Conservation (phyloP, 2,797 vertebrate species). For the Danio tinwini region DNA sequence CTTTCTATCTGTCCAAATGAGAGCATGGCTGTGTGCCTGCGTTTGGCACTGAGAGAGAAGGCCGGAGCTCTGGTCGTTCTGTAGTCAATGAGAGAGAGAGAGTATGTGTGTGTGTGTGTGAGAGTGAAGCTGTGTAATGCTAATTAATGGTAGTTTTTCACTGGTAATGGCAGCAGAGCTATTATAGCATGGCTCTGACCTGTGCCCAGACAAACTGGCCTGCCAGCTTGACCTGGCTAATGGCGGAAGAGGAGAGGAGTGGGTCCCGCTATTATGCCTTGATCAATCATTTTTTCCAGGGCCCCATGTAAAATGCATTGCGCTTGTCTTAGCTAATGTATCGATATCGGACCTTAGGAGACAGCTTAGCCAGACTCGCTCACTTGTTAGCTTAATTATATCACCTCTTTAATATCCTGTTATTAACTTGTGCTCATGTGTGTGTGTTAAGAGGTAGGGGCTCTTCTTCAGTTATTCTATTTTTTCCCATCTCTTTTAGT, state of each 20-base stretch:
- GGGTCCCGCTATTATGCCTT: conserved; percentile 69
- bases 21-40: conserved; percentile 82
- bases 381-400: conserved; percentile 66
- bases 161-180: conserved; percentile 52
- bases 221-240: conserved; percentile 67
- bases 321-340: conserved; percentile 80
- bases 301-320: conserved; percentile 79
- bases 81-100: conserved; percentile 56
- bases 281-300: conserved; percentile 74
- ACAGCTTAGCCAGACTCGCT: conserved; percentile 63
- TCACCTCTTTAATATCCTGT: conserved; percentile 64
- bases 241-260: conserved; percentile 53
- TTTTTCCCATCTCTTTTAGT: conserved; percentile 16
- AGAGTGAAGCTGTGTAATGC: conserved; percentile 50
- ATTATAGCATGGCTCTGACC: conserved; percentile 55
- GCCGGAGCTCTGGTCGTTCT: conserved; percentile 51
- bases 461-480: conserved; percentile 15
- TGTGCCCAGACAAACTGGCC: conserved; percentile 65
- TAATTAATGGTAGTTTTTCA: conserved; percentile 63
- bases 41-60: conserved; percentile 78
- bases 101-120: conserved; percentile 21
- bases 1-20: conserved; percentile 60
- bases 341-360: conserved; percentile 78
- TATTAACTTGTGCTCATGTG: conserved; percentile 39
- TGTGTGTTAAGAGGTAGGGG: conserved; percentile 13